A percentile compares a stretch with the other conserved stretches of the same genome.
These are phyloP conservation scores for Colletes latitarsis DNA, from an alignment of 1,140 invertebrate species.

Conservation along the genomic window DNA sequence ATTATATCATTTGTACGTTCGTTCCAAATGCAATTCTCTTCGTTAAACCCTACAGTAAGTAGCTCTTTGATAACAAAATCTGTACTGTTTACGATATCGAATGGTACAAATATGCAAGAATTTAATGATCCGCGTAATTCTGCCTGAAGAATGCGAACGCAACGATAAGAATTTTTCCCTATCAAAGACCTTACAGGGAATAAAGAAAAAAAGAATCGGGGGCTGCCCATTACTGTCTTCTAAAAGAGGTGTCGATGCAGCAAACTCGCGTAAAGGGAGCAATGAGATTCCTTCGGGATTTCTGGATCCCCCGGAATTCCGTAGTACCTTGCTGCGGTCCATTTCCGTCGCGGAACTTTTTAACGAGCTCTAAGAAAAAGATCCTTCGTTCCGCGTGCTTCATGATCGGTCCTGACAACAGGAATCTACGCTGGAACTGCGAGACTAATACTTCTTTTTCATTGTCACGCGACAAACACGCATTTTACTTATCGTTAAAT, in stretches of 20 bases:
- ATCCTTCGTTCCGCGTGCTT: constrained; percentile 19
- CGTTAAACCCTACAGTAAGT: no score
- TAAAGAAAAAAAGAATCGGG: constrained; percentile 8
- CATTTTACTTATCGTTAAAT: neutral
- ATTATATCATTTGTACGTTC: no score
- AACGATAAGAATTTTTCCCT: constrained; percentile 9
- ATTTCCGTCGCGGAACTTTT: constrained; percentile 53
- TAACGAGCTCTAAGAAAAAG: constrained; percentile 53
- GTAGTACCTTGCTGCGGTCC: constrained; percentile 40
- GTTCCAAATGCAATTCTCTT: no score
- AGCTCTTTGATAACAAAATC: neutral
- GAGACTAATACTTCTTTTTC: neutral
- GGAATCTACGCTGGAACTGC: neutral
- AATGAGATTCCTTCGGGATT: constrained; percentile 47
- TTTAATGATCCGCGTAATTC: constrained; percentile 1
- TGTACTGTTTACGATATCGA: neutral
- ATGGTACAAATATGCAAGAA: neutral
- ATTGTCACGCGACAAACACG: neutral
- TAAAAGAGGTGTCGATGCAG: constrained; percentile 49
- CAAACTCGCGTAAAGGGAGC: constrained; percentile 49
- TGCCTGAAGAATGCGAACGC: neutral
- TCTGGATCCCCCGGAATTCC: constrained; percentile 46
- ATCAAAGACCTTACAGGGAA: constrained; percentile 9
- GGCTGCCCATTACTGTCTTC: constrained; percentile 31
- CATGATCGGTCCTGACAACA: constrained; percentile 12